Evolutionary conservation across 1,140 invertebrate genomes (phyloP).

Genomic region (Ips nitidus): DNA sequence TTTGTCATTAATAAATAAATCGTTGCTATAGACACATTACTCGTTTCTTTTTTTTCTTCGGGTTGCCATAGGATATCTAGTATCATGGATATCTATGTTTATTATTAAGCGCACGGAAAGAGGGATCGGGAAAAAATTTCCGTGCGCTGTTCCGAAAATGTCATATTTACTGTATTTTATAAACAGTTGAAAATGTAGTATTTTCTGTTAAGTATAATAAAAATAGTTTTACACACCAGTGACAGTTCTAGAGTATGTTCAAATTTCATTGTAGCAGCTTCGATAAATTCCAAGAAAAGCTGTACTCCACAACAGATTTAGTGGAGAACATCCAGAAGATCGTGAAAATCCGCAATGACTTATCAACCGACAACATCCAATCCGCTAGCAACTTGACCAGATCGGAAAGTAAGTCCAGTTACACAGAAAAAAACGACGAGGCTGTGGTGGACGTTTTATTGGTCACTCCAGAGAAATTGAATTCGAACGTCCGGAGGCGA

Average conservation of each 20-base stretch:
- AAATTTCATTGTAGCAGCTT: constrained; percentile 27
- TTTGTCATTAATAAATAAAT: too few relatives aligned
- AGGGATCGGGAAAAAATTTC: too few relatives aligned
- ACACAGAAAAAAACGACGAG: constrained; percentile 44
- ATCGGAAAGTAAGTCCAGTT: constrained; percentile 45
- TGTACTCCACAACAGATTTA: constrained; percentile 58
- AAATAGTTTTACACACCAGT: constrained; percentile 1
- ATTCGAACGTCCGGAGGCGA: constrained; percentile 55
- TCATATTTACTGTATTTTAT: too few relatives aligned
- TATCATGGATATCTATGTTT: too few relatives aligned
- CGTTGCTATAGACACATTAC: too few relatives aligned
- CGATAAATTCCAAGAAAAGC: constrained; percentile 63
- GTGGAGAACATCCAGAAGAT: constrained; percentile 61
- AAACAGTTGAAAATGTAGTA: too few relatives aligned
- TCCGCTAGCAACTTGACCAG: constrained; percentile 37
- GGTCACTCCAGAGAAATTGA: constrained; percentile 58
- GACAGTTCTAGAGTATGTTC: neutral
- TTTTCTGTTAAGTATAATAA: too few relatives aligned
- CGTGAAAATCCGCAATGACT: constrained; percentile 46
- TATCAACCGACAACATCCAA: constrained; percentile 34
- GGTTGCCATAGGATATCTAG: too few relatives aligned
- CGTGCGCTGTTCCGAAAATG: too few relatives aligned
- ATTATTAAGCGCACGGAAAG: too few relatives aligned
- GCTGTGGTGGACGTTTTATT: constrained; percentile 55
- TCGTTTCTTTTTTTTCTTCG: too few relatives aligned